Evolutionary conservation across 2,797 vertebrate species (phyloP), one percentile per base, ranked within the genome.

Genomic region (Coracias cyanogaster): DNA sequence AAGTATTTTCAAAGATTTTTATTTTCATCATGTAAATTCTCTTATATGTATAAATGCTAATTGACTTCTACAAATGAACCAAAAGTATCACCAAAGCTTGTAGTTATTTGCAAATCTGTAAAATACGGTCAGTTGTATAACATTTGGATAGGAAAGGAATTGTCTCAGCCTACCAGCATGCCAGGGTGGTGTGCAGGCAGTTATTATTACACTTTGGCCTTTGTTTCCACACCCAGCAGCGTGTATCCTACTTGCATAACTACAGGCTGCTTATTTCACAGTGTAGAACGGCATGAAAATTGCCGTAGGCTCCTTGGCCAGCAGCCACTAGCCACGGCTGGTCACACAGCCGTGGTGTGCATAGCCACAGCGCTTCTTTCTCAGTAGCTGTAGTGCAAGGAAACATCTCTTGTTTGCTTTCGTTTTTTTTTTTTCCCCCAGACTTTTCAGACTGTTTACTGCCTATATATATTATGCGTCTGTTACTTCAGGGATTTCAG

Each of bases 231-330:
- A 25, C 26, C 35, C 39, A 64, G 7, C 35, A 55, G 17, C 5
- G 10, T 65, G 43, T 82, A 25, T 37, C 15, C 58, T 82, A 70
- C 45, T 95, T 92, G 37, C 1, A 0, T 81, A 86, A 86, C 37
- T 61, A 81, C 65, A 65, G 76, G 39, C 58, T 43, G 58, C 14
- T 71, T 88, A 66, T 78, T 94, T 95, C 3, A 3, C 1, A 3
- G 4, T 35, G 48, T 29, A 81, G 41, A 90, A 33, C 54, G 84
- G 58, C n/a, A 41, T 57, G 79, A 76, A 70, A 71, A 85, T 67
- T 45, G 60, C 89, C 82, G 73, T 52, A 64, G 86, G 78, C 76
- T 72, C 10, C 65, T 90, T 92, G 83, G 83, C 83, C 70, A 88
- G 77, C 66, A 86, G 73, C 86, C 80, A 81, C 5, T 8, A 64